These are phyloP conservation scores for Pseudomyrmex pallidus DNA, from an alignment of 1,140 invertebrate species.

Conservation along the genomic window DNA sequence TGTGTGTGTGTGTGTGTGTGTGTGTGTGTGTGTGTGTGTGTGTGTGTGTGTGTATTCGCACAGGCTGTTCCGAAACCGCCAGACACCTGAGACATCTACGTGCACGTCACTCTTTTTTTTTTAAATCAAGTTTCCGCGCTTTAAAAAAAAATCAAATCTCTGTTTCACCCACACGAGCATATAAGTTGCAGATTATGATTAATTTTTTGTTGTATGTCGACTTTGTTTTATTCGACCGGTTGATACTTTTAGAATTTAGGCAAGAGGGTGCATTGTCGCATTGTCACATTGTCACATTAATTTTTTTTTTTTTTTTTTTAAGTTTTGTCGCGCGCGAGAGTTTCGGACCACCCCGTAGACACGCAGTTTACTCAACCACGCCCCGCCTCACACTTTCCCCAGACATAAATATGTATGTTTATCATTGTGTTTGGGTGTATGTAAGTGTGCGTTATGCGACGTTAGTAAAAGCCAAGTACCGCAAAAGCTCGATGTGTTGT, in stretches of 20 bases:
- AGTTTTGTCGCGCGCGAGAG: neutral
- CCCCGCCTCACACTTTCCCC: constrained; percentile 48
- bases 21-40: no score
- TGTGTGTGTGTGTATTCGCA: constrained; percentile 1
- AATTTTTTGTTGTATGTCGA: no score
- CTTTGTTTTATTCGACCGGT: no score
- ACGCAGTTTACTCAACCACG: constrained; percentile 47
- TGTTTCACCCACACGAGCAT: neutral
- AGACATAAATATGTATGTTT: constrained; percentile 66
- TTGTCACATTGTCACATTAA: no score
- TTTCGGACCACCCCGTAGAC: constrained; percentile 54
- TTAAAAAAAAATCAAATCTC: no score
- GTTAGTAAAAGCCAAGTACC: constrained; percentile 63
- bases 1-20: no score
- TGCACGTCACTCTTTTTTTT: neutral
- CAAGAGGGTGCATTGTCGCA: no score
- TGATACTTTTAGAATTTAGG: no score
- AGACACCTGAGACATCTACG: neutral
- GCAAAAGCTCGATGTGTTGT: constrained; percentile 70
- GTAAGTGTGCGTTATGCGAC: constrained; percentile 69
- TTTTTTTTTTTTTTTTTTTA: neutral
- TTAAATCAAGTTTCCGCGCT: neutral
- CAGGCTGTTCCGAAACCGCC: constrained; percentile 50
- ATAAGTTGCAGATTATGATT: no score
- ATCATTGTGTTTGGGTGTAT: constrained; percentile 66